Base-by-base conservation (phyloP, 2,888 invertebrate genomes). In the Platerodrilus igneus region DNA sequence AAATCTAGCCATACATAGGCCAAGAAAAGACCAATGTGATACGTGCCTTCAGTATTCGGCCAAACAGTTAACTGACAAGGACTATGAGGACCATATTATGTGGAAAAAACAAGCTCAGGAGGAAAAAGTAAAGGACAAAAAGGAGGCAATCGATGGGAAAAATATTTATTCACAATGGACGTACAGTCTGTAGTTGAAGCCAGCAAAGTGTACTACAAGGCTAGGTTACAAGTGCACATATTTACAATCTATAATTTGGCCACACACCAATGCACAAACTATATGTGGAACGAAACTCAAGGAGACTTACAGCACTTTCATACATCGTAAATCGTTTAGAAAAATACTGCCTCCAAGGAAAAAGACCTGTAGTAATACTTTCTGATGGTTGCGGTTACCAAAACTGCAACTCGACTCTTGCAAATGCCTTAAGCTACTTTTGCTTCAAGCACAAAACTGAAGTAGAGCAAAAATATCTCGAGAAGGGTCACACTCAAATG, bases 351-450 rank as follows among this genome's bases (percentile, higher is more conserved):
- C 4, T 20, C 4, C 5, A 22, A 14, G 23, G 19, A 7, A 18
- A 20, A 20, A 41, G 35, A 35, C 41, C 43, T n/a, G 45, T 50
- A 10, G 35, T 47, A 10, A 37, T 53, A 8, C 51, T 27, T 31
- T 41, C 41, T 6, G 53, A 53, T 39, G 51, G 52, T 0, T 55
- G 55, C 28, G 37, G 41, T 1, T 41, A 43, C 20, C 52, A 55
- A 37, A 55, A 54, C 33, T 10, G 48, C 10, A 51, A 51, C 27
- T 22, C 15, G 5, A 21, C 41, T 11, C 7, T 52, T 26, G 21
- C 50, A 6, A 55, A 55, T 31, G 53, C 48, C 8, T 28, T 53
- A 3, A 27, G 47, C 6, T 15, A 31, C 26, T 26, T 41, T 28
- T n/a, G 41, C 4, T 8, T 37, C 9, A 8, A 13, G 21, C 15